Base-by-base conservation (phyloP, 1,140 invertebrate genomes). In the Gyrodactylus bullatarudis region DNA sequence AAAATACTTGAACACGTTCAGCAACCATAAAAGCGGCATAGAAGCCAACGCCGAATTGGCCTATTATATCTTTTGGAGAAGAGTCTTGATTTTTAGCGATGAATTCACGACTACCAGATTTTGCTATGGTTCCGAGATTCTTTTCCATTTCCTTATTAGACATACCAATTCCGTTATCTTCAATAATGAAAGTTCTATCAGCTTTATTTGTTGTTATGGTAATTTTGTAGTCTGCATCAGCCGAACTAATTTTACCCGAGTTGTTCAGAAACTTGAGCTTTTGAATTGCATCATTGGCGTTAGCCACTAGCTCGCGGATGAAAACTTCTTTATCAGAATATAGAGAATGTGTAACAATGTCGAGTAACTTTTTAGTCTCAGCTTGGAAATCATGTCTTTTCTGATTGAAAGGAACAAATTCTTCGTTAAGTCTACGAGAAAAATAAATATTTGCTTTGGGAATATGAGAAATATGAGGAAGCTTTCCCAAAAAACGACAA, bases 301-400 rank as follows among this genome's bases (percentile, higher is more conserved):
- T 97, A 1, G 91, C 95, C 74, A 96, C 89, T 0, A 97, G 80
- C 81, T 97, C 92, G 75, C 92, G 84, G 19, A 97, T 86, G 80
- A 97, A 97, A 21, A 93, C 88, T 83, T 97, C 92, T 82, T 94
- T 93, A 77, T 96, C 91, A 0, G 91, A 95, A 83, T 97, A 97
- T 19, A 97, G 82, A 0, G 91, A 95, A 78, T 89, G 88, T 0
- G 93, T 92, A 16, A 97, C 92, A 81, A 97, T 97, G 79, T 96
- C 90, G 24, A 97, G 80, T 19, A 97, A 79, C 87, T 93, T 92
- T 76, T 87, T 84, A 0, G 91, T 97, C 83, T 97, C 92, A 0
- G 93, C 92, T 79, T 95, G 89, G 79, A 97, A 96, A 80, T 95
- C 83, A 76, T 79, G 79, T 54, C 34, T 54, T n/a, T 54, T 54